A percentile compares a stretch with the other conserved stretches of the same genome.
Evolutionary conservation across 2,888 invertebrate species (phyloP).

Genomic region (Lasius fuliginosus): DNA sequence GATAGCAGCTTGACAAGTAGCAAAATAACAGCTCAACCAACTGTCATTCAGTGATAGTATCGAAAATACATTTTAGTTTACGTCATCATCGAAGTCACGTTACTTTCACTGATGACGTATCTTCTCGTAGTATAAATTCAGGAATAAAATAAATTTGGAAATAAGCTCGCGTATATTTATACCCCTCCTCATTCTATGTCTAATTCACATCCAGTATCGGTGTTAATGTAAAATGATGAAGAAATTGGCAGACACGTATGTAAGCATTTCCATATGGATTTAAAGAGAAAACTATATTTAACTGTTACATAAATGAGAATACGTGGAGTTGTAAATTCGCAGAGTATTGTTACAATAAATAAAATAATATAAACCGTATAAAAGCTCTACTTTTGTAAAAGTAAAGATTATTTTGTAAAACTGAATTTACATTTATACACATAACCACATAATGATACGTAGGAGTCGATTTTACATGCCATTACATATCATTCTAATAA

Average conservation of each 20-base stretch:
- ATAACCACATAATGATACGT: neutral
- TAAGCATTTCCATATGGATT: neutral
- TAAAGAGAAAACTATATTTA: neutral
- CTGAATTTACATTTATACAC: neutral
- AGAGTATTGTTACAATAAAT: neutral
- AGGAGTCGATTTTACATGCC: neutral
- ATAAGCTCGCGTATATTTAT: neutral
- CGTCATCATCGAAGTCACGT: slow-evolving; percentile 24
- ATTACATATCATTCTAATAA: neutral
- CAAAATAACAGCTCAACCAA: slow-evolving; percentile 4
- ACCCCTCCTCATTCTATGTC: neutral
- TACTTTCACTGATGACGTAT: slow-evolving; percentile 20
- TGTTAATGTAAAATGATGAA: neutral
- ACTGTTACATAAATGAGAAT: neutral
- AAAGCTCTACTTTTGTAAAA: neutral
- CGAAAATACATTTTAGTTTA: slow-evolving; percentile 36
- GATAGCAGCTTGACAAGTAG: slow-evolving; percentile 7
- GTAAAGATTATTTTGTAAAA: neutral
- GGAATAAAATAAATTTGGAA: slow-evolving; percentile 27
- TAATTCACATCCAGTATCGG: neutral
- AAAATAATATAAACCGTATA: neutral
- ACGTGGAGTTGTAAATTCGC: neutral
- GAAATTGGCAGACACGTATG: neutral
- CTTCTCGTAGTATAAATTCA: neutral
- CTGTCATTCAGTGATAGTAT: slow-evolving; percentile 19